Percentiles rank a stretch among this genome's conserved stretches.
Conservation (phyloP, 2,113 vertebrate species). For the Megalops atlanticus region DNA sequence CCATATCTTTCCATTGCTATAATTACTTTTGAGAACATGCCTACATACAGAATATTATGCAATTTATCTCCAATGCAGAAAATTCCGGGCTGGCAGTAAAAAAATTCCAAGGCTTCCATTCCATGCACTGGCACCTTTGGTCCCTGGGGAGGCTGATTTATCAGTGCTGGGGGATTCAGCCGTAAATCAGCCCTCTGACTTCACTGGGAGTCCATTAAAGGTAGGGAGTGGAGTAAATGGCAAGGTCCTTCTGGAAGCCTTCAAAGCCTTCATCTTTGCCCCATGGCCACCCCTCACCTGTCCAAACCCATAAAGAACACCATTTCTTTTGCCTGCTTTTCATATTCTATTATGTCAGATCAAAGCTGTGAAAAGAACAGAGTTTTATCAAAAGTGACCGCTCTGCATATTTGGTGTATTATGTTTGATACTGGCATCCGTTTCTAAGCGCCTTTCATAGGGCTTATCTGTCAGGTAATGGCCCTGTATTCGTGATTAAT, state of each 20-base stretch:
- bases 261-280: conserved; percentile 1
- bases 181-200: background rate
- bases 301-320: background rate
- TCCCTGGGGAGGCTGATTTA: background rate
- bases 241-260: background rate
- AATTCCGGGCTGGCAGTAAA: background rate
- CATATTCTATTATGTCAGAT: background rate
- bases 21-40: no score
- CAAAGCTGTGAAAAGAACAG: background rate
- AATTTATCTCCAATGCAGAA: background rate
- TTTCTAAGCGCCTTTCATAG: background rate
- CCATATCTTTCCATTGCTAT: background rate
- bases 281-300: background rate
- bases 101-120: no score
- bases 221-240: background rate
- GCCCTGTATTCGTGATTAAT: background rate
- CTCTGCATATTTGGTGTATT: conserved; percentile 2
- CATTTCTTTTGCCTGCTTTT: background rate
- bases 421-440: background rate
- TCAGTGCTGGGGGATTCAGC: no score
- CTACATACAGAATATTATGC: background rate
- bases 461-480: background rate
- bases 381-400: background rate
- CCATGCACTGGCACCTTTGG: background rate
- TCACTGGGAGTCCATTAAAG: background rate